Base-by-base conservation (phyloP, 2,797 vertebrate species). In the Chrysocyon brachyurus region DNA sequence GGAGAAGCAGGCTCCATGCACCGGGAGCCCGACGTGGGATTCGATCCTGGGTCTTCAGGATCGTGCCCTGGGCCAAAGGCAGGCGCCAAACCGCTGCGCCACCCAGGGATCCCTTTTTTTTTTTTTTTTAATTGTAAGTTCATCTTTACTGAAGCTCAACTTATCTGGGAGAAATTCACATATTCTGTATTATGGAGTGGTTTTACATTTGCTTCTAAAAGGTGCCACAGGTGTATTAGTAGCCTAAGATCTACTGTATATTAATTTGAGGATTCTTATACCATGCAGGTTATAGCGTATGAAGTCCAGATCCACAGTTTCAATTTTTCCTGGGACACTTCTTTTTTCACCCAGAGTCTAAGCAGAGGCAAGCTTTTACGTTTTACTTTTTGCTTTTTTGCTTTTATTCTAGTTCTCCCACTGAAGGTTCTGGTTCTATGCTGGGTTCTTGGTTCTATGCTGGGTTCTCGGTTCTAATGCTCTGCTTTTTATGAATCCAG, bases 201-300 rank as follows among this genome's bases (percentile, higher is more conserved):
- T 90, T 90, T 79, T 90, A 66, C 12, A 72, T 66, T 86, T 86
- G 70, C 33, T 66, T 72, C 56, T 83, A 40, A 75, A 92, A 54
- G 6, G 46, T 49, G 57, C 33, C 72, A 6, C 33, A 66, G 82
- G 1, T 57, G 7, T 87, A 75, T 28, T 57, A 78, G 28, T 66
- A 56, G 61, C 73, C 70, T 46, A 86, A 66, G 15, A 49, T 11
- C 72, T 93, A 59, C 17, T 36, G 31, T 59, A 68, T 5, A 93
- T 70, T 79, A 79, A 68, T 93, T 16, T 59, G 36, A 57, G 40
- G 84, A 79, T 31, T 93, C 63, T 79, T 70, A 81, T 1, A 87
- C 28, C 36, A 79, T 31, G 36, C 12, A 68, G 15, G 36, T 78
- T 87, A 79, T 70, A 78, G 16, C 28, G 22, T 68, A 49, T 79